Base-by-base conservation (phyloP, 2,113 vertebrate species). In the Egretta garzetta region DNA sequence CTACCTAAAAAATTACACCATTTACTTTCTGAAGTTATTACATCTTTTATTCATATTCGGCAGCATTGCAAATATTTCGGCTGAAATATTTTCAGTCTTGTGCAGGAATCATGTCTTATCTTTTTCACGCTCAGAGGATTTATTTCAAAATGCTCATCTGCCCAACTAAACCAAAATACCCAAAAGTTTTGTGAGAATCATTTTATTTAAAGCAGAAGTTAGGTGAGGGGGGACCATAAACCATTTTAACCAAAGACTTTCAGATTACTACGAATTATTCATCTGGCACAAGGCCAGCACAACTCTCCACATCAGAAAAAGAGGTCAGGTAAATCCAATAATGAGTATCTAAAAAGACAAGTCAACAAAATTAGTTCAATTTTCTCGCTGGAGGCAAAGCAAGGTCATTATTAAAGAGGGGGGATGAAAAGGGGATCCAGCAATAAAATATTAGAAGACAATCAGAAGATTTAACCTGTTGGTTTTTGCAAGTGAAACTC, bases 401-500 rank as follows among this genome's bases (percentile, higher is more conserved):
- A 67, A 94, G 87, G 88, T 94, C 72, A 96, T 79, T 47, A 37
- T 1, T 11, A 58, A 96, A 6, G 28, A 22, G 9, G 2, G 39
- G n/a, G 41, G 43, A 33, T 1, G 0, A 89, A 68, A 45, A 52
- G 10, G 7, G 20, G 66, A 60, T 26, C 14, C 80, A 87, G 62
- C 58, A 77, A 35, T 73, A 50, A 80, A 55, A 64, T 35, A 72
- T 55, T 16, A 18, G 45, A 53, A 63, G 64, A 59, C 52, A 71
- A 37, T 21, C 26, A 32, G 43, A 82, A 95, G 58, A 96, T 94
- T 77, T 90, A 91, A 96, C 73, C 85, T 96, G 97, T 94, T 95
- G 96, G 15, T 72, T 95, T 97, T 93, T 75, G n/a, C 50, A 91
- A 97, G 98, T 97, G 41, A 43, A 43, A 98, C 95, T 94, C 95